phyloP scores from a whole-genome alignment of 2,797 vertebrate species.

The Rachycentron canadum region DNA sequence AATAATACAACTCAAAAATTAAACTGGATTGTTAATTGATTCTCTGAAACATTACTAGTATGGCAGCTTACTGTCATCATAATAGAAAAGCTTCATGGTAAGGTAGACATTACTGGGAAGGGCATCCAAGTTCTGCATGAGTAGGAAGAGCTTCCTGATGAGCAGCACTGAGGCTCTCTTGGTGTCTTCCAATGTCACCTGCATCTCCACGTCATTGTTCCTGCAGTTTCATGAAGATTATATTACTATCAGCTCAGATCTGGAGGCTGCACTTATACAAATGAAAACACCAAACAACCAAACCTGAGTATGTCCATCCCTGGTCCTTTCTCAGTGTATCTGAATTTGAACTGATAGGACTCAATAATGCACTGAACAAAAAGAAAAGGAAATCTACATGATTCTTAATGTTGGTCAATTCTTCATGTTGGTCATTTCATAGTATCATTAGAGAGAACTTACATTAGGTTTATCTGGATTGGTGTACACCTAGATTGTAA shows the following conservation, averaged over 20 bases:
- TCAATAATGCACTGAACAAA: slow-evolving; percentile 90
- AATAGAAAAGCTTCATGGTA: slow-evolving; percentile 96
- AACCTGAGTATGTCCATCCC: slow-evolving; percentile 84
- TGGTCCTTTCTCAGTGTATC: slow-evolving; percentile 90
- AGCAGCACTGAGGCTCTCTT: slow-evolving; percentile 90
- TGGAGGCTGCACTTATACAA: not conserved
- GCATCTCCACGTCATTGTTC: slow-evolving; percentile 73
- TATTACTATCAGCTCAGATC: not conserved
- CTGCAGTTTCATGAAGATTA: slow-evolving; percentile 58
- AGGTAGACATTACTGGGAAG: slow-evolving; percentile 90
- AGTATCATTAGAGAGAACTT: slow-evolving; percentile 59
- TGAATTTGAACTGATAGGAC: slow-evolving; percentile 97
- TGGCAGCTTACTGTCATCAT: slow-evolving; percentile 87
- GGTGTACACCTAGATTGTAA: slow-evolving; percentile 82
- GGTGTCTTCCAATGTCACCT: slow-evolving; percentile 82
- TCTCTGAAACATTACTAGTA: not conserved
- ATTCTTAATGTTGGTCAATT: not conserved
- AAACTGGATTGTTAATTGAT: not conserved
- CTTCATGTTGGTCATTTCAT: not conserved
- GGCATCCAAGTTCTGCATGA: slow-evolving; percentile 91
- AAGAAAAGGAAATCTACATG: not conserved
- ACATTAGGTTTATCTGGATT: slow-evolving; percentile 83
- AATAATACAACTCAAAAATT: not conserved
- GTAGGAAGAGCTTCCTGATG: slow-evolving; percentile 91
- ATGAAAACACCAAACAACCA: slow-evolving; percentile 12